phyloP scores from a whole-genome alignment of 2,797 vertebrate genomes.

The Falco rusticolus region DNA sequence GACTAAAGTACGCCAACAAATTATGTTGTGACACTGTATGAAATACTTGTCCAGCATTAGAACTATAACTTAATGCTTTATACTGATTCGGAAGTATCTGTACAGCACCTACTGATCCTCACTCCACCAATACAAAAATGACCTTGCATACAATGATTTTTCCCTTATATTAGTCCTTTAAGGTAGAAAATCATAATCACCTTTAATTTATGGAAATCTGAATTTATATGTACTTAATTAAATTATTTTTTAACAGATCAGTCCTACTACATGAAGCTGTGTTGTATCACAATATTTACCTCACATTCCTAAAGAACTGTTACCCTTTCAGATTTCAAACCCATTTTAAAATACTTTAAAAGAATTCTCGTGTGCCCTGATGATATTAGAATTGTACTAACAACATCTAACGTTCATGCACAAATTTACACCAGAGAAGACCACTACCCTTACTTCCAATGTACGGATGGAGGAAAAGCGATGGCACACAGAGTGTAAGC shows the following conservation, averaged over 20 bases:
- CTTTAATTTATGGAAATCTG: background rate
- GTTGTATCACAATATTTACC: background rate
- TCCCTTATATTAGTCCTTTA: background rate
- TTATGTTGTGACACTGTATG: background rate
- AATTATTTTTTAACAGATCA: background rate
- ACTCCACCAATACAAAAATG: background rate
- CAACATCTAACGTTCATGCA: background rate
- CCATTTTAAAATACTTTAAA: background rate
- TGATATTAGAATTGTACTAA: background rate
- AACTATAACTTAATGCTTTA: background rate
- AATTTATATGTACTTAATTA: background rate
- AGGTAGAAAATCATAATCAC: background rate
- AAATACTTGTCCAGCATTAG: background rate
- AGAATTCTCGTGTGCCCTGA: background rate
- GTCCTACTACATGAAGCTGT: background rate
- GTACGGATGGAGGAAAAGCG: background rate
- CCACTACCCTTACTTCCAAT: background rate
- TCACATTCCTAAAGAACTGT: background rate
- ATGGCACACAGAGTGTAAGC: background rate
- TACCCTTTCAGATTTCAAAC: background rate
- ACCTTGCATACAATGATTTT: background rate
- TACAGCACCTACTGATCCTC: background rate
- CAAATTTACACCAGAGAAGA: background rate
- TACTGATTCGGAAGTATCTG: background rate
- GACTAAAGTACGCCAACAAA: background rate